Base-by-base conservation (phyloP, 2,888 invertebrate species). In the Andrena chrysosceles region DNA sequence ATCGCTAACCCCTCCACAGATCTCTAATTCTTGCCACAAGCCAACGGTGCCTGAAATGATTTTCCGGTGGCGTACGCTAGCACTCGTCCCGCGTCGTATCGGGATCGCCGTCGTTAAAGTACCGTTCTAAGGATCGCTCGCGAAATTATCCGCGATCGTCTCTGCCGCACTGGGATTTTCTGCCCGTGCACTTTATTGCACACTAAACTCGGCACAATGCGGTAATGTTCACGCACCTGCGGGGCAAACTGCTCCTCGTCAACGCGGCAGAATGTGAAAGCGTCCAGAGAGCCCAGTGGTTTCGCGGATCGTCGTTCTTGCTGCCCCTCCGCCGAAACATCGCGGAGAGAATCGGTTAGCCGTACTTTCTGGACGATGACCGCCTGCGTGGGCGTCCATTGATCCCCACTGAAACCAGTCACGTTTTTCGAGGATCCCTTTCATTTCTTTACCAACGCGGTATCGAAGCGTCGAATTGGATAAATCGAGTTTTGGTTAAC, bases 211-310 rank as follows among this genome's bases (percentile, higher is more conserved):
- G 26, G 42, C 56, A 56, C 68, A 59, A 69, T 59, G 56, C 66
- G 68, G 85, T 75, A 72, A 81, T 42, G 75, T 77, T 72, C 66
- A 31, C 59, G 72, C 79, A 70, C 77, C 82, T 78, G 83, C 74
- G 35, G 86, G 85, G 79, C 77, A 83, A 54, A 71, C 68, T 63
- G 56, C 42, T 63, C 71, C 64, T 48, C 63, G 62, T 67, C 69
- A 60, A 23, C 60, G 8, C 64, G 42, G 33, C 62, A 26, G 73
- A 85, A 84, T 80, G 82, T 77, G 80, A 80, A 72, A 86, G 82
- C 77, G 62, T 29, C 60, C 66, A 68, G 84, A 64, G 77, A 80
- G 67, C 73, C 73, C 59, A 48, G 56, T n/a, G 74, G 74, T 86
- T 76, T 83, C 69, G 74, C 83, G 62, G 42, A 59, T n/a, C 81